Conservation (phyloP, 2,797 vertebrate genomes). For the Xenopus petersii region DNA sequence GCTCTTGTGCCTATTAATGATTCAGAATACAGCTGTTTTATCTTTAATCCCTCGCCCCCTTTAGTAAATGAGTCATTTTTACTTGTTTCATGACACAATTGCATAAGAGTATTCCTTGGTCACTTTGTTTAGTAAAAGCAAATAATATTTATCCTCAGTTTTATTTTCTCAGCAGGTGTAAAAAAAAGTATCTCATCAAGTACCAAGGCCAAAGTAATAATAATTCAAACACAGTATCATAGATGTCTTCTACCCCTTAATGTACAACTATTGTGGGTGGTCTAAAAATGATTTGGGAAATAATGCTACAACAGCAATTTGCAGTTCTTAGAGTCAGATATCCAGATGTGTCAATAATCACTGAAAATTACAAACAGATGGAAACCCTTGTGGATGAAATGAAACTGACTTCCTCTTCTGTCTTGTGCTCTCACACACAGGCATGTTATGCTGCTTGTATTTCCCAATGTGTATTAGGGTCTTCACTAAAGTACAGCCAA, state of each 20-base stretch:
- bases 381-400: conserved; percentile 69
- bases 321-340: conserved; percentile 71
- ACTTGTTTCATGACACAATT: too few relatives aligned
- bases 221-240: conserved; percentile 66
- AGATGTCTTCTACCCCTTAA: conserved; percentile 64
- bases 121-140: too few relatives aligned
- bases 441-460: conserved; percentile 64
- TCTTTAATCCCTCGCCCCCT: too few relatives aligned
- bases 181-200: conserved; percentile 35
- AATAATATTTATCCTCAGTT: conserved; percentile 11
- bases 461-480: conserved; percentile 52
- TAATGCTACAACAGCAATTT: conserved; percentile 75
- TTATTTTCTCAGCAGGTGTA: conserved; percentile 66
- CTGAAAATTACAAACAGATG: conserved; percentile 78
- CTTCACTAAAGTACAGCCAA: conserved; percentile 49
- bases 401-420: conserved; percentile 72
- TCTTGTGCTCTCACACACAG: conserved; percentile 63
- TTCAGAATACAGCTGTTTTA: too few relatives aligned
- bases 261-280: conserved; percentile 74
- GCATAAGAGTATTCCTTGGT: too few relatives aligned
- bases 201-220: conserved; percentile 65
- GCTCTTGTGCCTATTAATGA: too few relatives aligned
- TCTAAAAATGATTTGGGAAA: conserved; percentile 75
- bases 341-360: conserved; percentile 83
- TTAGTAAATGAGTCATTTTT: too few relatives aligned